Base-by-base conservation (phyloP, 2,113 vertebrate genomes). In the Merops nubicus region DNA sequence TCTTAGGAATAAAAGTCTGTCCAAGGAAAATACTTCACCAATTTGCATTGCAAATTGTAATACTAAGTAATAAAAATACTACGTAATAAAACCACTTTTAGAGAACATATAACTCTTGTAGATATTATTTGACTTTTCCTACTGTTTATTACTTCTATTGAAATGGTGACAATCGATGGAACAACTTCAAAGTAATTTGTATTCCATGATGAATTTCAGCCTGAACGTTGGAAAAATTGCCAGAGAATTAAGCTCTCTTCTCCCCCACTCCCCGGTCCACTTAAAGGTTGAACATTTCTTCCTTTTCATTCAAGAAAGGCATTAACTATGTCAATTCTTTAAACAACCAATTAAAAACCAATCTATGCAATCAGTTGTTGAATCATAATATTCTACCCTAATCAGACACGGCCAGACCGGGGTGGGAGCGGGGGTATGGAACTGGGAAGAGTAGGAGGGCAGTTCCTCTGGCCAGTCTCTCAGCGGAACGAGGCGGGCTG, bases 351-450 rank as follows among this genome's bases (percentile, higher is more conserved):
- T n/a, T n/a, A n/a, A n/a, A n/a, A n/a, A n/a, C n/a, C n/a, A n/a
- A n/a, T n/a, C n/a, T n/a, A n/a, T n/a, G n/a, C n/a, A n/a, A n/a
- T n/a, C n/a, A n/a, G n/a, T n/a, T n/a, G n/a, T 34, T 2, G 26
- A 5, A 2, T 2, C 9, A 0, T 0, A 51, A 12, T 19, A 9
- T 22, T 38, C 34, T 47, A 18, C 15, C 16, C 45, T 18, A 7
- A 7, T 47, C 45, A 18, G 45, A 47, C 19, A 8, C 8, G 45
- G 45, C 16, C 45, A 47, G 45, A 47, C 45, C n/a, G n/a, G n/a
- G n/a, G n/a, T n/a, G n/a, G n/a, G n/a, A n/a, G n/a, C 8, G 25
- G 21, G 4, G 5, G 42, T 3, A 13, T 6, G 17, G 3, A 29
- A 19, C 13, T 0, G 31, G 8, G 20, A 20, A 19, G n/a, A 22